Percentiles rank a stretch among this genome's conserved stretches.
Conservation (phyloP, 2,888 invertebrate species). For the Calephelis perditalis region DNA sequence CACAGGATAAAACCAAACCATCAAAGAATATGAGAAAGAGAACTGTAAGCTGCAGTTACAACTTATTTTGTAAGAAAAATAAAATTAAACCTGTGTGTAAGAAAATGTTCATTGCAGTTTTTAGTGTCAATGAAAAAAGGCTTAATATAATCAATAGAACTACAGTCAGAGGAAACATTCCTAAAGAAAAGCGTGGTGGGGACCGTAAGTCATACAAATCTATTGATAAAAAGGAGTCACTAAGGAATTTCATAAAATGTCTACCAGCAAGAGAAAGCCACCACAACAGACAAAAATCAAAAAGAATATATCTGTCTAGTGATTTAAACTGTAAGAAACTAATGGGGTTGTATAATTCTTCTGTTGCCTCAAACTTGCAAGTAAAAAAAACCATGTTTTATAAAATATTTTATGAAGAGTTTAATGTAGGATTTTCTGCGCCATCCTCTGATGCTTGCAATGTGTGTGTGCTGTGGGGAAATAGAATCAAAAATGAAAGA, state of each 20-base stretch:
- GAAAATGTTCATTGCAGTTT: neutral
- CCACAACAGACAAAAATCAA: conserved; percentile 11
- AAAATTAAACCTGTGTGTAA: too few relatives aligned
- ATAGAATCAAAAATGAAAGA: conserved; percentile 24
- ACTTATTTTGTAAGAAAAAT: too few relatives aligned
- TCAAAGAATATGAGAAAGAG: too few relatives aligned
- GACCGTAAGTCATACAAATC: conserved; percentile 13
- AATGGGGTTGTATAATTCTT: conserved; percentile 14
- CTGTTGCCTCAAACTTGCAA: conserved; percentile 9
- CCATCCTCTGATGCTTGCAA: conserved; percentile 24
- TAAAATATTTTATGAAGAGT: conserved; percentile 16
- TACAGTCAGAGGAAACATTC: neutral
- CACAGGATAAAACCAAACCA: too few relatives aligned
- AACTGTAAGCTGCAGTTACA: too few relatives aligned
- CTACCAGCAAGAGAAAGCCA: conserved; percentile 15
- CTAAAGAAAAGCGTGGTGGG: conserved; percentile 14
- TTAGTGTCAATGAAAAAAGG: neutral
- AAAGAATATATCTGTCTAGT: conserved; percentile 15
- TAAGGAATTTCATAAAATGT: conserved; percentile 6
- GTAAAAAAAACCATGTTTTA: conserved; percentile 13
- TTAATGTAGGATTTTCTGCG: conserved; percentile 23
- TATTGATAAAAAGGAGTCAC: conserved; percentile 2
- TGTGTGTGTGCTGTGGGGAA: conserved; percentile 21
- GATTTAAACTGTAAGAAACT: conserved; percentile 15
- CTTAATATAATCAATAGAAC: neutral